A percentile compares a stretch with the other conserved stretches of the same genome.
Evolutionary conservation across 2,888 invertebrate species (phyloP).

Genomic region (Ochropleura plecta): DNA sequence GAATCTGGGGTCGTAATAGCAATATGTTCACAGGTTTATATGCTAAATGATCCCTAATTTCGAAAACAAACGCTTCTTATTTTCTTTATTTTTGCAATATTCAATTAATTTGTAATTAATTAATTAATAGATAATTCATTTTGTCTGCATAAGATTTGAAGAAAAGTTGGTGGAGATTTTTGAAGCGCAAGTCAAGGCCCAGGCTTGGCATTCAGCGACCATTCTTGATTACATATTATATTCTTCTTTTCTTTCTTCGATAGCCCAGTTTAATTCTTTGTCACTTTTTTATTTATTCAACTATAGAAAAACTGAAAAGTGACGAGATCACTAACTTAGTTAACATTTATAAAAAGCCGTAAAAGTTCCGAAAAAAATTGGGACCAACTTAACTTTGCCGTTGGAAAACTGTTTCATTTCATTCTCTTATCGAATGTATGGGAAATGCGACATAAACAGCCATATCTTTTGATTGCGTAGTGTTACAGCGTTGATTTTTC

Average conservation of each 20-base stretch:
- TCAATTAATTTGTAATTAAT: background rate
- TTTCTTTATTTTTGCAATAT: background rate
- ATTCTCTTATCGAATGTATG: no score
- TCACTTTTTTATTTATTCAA: background rate
- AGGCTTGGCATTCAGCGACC: background rate
- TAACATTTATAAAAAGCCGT: no score
- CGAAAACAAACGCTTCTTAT: background rate
- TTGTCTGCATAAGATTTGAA: background rate
- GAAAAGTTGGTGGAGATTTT: background rate
- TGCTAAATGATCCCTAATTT: background rate
- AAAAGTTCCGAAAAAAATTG: no score
- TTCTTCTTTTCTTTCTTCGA: background rate
- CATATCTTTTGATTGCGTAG: no score
- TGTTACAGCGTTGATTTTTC: no score
- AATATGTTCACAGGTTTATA: background rate
- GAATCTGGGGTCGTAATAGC: slow-evolving; percentile 6
- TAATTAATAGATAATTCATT: background rate
- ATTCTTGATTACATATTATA: background rate
- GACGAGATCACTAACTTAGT: background rate
- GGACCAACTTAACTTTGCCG: no score
- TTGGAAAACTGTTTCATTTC: no score
- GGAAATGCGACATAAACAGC: no score
- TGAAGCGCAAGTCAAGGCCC: background rate
- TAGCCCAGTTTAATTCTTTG: background rate
- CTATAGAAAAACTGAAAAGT: background rate